Conservation (phyloP, 2,888 invertebrate species). For the Eilema sororculum region DNA sequence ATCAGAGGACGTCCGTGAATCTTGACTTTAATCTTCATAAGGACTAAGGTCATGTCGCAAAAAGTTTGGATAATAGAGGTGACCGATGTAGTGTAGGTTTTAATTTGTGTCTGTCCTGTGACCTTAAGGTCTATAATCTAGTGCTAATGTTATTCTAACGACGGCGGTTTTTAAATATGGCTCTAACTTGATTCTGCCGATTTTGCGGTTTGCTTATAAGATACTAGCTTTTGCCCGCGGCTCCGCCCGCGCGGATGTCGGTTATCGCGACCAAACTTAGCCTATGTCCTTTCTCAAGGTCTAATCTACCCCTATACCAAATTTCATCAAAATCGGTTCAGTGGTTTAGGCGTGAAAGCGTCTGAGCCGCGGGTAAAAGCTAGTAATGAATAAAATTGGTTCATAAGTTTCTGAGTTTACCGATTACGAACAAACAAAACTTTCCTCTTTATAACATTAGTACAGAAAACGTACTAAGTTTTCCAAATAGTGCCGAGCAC, state of each 20-base stretch:
- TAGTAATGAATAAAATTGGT: no score
- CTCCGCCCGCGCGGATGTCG: no score
- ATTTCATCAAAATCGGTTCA: no score
- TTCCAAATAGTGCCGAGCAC: not conserved
- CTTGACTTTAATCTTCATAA: constrained; percentile 65
- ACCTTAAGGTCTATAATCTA: constrained; percentile 20
- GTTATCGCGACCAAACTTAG: no score
- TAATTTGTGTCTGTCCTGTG: constrained; percentile 39
- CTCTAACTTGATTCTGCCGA: not conserved
- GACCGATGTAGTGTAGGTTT: constrained; percentile 49
- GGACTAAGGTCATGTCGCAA: constrained; percentile 67
- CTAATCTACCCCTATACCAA: no score
- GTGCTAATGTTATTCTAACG: constrained; percentile 8
- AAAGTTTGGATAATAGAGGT: constrained; percentile 59
- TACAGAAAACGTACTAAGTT: not conserved
- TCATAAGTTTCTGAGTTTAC: no score
- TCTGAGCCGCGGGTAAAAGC: no score
- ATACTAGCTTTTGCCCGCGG: no score
- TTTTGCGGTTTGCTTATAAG: not conserved
- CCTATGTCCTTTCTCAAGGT: no score
- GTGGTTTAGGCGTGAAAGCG: no score
- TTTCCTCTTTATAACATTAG: not conserved
- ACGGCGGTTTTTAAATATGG: not conserved
- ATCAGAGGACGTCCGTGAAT: constrained; percentile 64
- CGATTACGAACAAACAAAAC: no score